A percentile compares a stretch with the other conserved stretches of the same genome.
Conservation (phyloP, 2,888 invertebrate genomes). For the Sesia apiformis region DNA sequence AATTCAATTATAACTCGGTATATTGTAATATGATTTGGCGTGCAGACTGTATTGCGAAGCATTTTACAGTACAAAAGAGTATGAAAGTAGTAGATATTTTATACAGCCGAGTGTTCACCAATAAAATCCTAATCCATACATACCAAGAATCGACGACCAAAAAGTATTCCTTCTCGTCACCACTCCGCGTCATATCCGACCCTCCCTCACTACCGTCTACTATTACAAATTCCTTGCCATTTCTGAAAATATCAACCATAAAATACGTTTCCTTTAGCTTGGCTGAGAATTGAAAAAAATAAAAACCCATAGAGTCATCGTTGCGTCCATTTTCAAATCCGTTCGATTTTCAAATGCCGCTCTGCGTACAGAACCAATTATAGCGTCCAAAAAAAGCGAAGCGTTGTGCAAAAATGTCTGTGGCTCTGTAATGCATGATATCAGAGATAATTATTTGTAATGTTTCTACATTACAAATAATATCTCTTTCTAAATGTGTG, state of each 20-base stretch:
- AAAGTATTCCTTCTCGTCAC: slow-evolving; percentile 51
- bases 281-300: slow-evolving; percentile 1
- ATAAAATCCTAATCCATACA: slow-evolving; percentile 30
- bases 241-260: slow-evolving; percentile 58
- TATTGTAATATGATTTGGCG: no score
- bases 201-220: slow-evolving; percentile 61
- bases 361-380: background rate
- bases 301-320: slow-evolving; percentile 1
- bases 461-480: no score
- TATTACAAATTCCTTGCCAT: slow-evolving; percentile 50
- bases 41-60: no score
- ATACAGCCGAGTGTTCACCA: background rate
- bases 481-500: no score
- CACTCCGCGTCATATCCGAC: slow-evolving; percentile 40
- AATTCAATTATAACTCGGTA: no score
- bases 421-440: background rate
- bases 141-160: slow-evolving; percentile 55
- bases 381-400: slow-evolving; percentile 17
- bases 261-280: slow-evolving; percentile 3
- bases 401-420: slow-evolving; percentile 7
- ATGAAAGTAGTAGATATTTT: background rate
- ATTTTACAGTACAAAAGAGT: no score
- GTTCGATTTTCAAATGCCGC: background rate
- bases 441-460: background rate
- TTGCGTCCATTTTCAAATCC: background rate